Percentiles rank a stretch among this genome's conserved stretches.
These are phyloP conservation scores for Aphaenogaster rudis DNA, from an alignment of 1,140 invertebrate species.

Conservation along the genomic window DNA sequence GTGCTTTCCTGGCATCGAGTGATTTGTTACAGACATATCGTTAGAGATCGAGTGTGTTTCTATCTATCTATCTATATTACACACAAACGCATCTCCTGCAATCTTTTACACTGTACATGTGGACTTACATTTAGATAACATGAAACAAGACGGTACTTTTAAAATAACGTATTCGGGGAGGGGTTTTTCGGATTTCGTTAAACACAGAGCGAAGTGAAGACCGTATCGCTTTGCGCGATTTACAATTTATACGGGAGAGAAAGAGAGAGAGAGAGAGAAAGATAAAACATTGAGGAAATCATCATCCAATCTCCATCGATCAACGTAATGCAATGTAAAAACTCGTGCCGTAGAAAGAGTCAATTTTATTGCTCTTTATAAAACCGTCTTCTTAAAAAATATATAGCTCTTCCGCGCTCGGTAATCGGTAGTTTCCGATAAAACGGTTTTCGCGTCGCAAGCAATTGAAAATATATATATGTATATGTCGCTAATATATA, in stretches of 20 bases:
- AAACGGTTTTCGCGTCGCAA: constrained; percentile 19
- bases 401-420: constrained; percentile 48
- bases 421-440: constrained; percentile 33
- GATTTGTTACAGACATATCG: constrained; percentile 57
- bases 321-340: constrained; percentile 27
- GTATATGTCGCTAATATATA: constrained; percentile 52
- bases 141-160: constrained; percentile 66
- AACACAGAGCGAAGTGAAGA: background rate
- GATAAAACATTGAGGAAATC: constrained; percentile 33
- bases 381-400: constrained; percentile 62
- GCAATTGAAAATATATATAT: constrained; percentile 47
- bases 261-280: background rate
- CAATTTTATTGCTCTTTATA: constrained; percentile 60
- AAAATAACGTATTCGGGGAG: constrained; percentile 44
- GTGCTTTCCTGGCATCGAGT: constrained; percentile 58
- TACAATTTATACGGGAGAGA: background rate
- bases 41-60: constrained; percentile 57
- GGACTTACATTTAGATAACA: constrained; percentile 45
- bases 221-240: background rate
- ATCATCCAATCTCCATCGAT: background rate
- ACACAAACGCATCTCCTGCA: constrained; percentile 67
- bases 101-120: constrained; percentile 70
- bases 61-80: constrained; percentile 65
- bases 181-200: background rate
- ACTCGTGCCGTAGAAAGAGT: constrained; percentile 42